Conservation (phyloP, 2,888 invertebrate genomes). For the Callyntrura sp. region DNA sequence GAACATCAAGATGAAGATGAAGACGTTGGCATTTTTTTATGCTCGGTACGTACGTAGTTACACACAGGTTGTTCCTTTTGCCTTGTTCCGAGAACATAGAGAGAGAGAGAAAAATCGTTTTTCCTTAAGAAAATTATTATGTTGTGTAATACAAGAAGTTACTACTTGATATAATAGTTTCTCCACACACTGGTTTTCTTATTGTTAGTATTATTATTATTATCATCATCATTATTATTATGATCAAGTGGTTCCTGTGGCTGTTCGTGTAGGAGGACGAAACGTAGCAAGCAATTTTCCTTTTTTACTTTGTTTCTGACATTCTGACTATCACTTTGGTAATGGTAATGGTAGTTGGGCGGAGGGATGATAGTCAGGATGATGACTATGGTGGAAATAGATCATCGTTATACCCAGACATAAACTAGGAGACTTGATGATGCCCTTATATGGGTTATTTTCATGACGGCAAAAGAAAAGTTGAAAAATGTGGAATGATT, state of each 20-base stretch:
- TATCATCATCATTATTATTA: neutral
- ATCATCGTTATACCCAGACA: conserved; percentile 15
- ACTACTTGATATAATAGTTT: no score
- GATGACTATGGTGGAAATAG: conserved; percentile 3
- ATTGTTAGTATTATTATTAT: neutral
- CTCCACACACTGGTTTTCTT: neutral
- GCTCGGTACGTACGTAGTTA: no score
- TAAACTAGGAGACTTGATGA: neutral
- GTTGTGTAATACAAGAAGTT: no score
- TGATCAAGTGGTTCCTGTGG: neutral
- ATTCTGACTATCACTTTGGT: conserved; percentile 1
- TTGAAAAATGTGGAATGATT: conserved; percentile 26
- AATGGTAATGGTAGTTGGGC: neutral
- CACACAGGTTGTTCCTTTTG: no score
- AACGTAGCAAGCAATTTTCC: neutral
- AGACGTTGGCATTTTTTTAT: no score
- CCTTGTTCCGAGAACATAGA: conserved; percentile 6
- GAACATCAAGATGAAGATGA: no score
- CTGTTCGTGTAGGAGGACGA: neutral
- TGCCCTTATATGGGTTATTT: conserved; percentile 22
- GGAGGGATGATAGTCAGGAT: neutral
- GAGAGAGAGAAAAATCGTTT: neutral
- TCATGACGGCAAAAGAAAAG: conserved; percentile 28
- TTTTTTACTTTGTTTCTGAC: no score
- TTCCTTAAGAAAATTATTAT: neutral